Conservation (phyloP, 2,888 invertebrate genomes). For the Coremacera marginata region DNA sequence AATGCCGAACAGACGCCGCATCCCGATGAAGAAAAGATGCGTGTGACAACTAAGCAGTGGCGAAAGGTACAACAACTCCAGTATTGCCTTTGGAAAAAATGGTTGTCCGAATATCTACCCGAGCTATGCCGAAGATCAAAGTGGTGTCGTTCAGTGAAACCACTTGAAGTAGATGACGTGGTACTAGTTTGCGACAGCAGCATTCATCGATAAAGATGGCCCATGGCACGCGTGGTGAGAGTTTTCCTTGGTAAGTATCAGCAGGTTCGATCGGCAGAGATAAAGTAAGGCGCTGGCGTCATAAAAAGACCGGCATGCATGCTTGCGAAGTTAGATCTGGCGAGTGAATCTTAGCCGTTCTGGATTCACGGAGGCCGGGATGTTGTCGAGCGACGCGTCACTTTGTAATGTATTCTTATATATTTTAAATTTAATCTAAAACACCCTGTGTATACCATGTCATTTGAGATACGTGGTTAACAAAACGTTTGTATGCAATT, state of each 20-base stretch:
- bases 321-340: conserved; percentile 15
- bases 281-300: background rate
- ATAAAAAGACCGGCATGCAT: conserved; percentile 32
- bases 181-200: conserved; percentile 40
- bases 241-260: conserved; percentile 19
- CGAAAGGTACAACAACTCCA: conserved; percentile 12
- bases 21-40: conserved; percentile 14
- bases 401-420: too few species aligned
- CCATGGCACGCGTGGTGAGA: background rate
- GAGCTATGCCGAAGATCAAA: conserved; percentile 40
- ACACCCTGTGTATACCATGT: too few species aligned
- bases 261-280: conserved; percentile 33
- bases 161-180: conserved; percentile 35
- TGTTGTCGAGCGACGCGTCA: background rate
- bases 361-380: background rate
- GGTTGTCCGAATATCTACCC: conserved; percentile 15
- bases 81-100: background rate
- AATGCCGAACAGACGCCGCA: conserved; percentile 33
- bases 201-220: conserved; percentile 23
- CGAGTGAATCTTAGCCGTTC: too few species aligned
- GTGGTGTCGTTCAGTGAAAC: conserved; percentile 40
- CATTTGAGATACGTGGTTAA: too few species aligned
- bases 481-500: too few species aligned
- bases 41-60: conserved; percentile 21
- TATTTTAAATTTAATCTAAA: too few species aligned